phyloP scores from a whole-genome alignment of 2,888 invertebrate species.

The Gisinianus flammeolus region DNA sequence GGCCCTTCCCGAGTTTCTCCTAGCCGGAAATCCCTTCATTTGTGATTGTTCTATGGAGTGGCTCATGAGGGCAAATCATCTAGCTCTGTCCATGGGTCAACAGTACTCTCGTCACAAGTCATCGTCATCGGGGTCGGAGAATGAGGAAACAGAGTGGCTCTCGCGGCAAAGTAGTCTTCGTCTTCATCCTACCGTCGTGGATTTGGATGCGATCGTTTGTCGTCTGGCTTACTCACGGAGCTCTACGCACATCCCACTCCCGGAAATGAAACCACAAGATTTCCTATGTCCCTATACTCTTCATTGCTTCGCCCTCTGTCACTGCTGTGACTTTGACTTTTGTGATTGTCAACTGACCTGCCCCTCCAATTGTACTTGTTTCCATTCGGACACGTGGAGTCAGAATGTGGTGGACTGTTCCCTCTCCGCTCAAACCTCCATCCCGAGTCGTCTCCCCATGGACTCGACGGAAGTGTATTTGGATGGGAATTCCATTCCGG shows the following conservation, averaged over 20 bases:
- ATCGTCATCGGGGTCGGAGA: too few species aligned
- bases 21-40: slow-evolving; percentile 83
- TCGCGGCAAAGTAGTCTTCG: slow-evolving; percentile 73
- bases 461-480: slow-evolving; percentile 86
- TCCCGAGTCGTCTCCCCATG: slow-evolving; percentile 83
- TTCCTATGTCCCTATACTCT: slow-evolving; percentile 81
- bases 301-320: slow-evolving; percentile 83
- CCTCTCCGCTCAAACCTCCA: slow-evolving; percentile 71
- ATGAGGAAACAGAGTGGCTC: slow-evolving; percentile 86
- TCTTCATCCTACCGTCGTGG: slow-evolving; percentile 79
- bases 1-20: slow-evolving; percentile 74
- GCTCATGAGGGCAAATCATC: slow-evolving; percentile 65
- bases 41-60: slow-evolving; percentile 93
- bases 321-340: slow-evolving; percentile 88
- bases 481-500: slow-evolving; percentile 79
- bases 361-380: slow-evolving; percentile 83
- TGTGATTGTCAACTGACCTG: slow-evolving; percentile 93
- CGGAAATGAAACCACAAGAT: slow-evolving; percentile 75
- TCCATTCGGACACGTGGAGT: slow-evolving; percentile 84
- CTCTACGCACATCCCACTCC: slow-evolving; percentile 64
- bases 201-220: slow-evolving; percentile 79
- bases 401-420: slow-evolving; percentile 85
- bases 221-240: slow-evolving; percentile 70
- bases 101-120: too few species aligned
- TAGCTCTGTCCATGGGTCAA: too few species aligned